Conservation (phyloP, 2,113 vertebrate species). For the Egretta garzetta region DNA sequence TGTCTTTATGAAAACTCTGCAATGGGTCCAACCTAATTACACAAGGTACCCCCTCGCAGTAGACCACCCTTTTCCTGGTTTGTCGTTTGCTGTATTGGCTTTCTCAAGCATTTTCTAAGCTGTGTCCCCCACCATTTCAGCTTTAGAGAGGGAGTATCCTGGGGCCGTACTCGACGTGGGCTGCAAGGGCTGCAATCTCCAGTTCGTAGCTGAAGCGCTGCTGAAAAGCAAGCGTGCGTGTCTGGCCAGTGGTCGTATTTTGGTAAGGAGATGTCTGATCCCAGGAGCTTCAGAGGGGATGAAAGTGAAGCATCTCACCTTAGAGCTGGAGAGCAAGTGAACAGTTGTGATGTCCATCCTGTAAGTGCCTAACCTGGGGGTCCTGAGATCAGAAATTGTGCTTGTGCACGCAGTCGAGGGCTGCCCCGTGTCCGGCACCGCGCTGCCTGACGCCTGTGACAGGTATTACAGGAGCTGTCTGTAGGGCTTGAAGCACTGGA, state of each 20-base stretch:
- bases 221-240: background rate
- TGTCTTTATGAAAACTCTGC: background rate
- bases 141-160: background rate
- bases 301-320: background rate
- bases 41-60: background rate
- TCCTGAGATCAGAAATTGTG: background rate
- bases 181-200: fast-evolving
- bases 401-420: background rate
- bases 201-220: background rate
- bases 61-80: fast-evolving
- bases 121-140: background rate
- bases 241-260: background rate
- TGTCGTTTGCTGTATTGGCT: background rate
- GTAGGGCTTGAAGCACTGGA: background rate
- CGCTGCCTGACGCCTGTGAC: background rate
- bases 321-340: background rate
- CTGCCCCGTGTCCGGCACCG: background rate
- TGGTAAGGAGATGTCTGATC: background rate
- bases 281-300: background rate
- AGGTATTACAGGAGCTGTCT: background rate
- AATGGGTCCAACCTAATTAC: fast-evolving
- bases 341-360: background rate
- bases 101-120: background rate
- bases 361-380: background rate
- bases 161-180: fast-evolving